phyloP scores from a whole-genome alignment of 1,140 invertebrate genomes.

The Phthorimaea operculella region DNA sequence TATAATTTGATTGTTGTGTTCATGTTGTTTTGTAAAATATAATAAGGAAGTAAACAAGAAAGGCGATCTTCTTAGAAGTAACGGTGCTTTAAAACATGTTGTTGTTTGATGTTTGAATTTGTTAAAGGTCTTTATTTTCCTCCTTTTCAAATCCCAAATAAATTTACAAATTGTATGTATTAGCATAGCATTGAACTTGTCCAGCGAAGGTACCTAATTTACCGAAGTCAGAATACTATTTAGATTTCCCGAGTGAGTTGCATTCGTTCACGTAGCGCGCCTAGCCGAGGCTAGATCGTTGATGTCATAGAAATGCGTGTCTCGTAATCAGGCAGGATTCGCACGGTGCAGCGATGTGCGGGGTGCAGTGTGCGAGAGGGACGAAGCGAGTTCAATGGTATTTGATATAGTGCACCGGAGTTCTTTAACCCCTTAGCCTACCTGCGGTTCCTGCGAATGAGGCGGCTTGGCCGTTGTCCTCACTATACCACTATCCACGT shows the following conservation, averaged over 20 bases:
- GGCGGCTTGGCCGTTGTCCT: constrained; percentile 62
- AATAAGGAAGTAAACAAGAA: background rate
- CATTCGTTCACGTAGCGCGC: background rate
- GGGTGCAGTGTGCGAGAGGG: constrained; percentile 46
- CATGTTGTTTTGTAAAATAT: background rate
- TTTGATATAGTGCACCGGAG: constrained; percentile 68
- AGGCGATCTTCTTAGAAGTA: background rate
- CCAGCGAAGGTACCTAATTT: too few relatives aligned
- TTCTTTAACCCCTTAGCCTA: constrained; percentile 70
- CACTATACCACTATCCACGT: constrained; percentile 56
- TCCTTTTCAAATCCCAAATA: too few relatives aligned
- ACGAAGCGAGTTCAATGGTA: constrained; percentile 65
- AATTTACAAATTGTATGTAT: too few relatives aligned
- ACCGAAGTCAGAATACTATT: background rate
- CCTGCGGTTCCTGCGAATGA: constrained; percentile 66
- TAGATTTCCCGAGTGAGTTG: background rate
- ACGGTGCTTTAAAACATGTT: background rate
- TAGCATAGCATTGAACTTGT: too few relatives aligned
- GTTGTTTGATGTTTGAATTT: background rate
- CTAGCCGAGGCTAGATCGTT: constrained; percentile 8
- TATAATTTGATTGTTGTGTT: background rate
- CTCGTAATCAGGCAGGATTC: constrained; percentile 63
- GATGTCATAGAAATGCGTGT: constrained; percentile 57
- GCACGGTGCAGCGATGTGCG: constrained; percentile 52
- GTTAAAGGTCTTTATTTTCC: too few relatives aligned